Base-by-base conservation (phyloP, 2,888 invertebrate genomes). In the Epirrhoe tristata region DNA sequence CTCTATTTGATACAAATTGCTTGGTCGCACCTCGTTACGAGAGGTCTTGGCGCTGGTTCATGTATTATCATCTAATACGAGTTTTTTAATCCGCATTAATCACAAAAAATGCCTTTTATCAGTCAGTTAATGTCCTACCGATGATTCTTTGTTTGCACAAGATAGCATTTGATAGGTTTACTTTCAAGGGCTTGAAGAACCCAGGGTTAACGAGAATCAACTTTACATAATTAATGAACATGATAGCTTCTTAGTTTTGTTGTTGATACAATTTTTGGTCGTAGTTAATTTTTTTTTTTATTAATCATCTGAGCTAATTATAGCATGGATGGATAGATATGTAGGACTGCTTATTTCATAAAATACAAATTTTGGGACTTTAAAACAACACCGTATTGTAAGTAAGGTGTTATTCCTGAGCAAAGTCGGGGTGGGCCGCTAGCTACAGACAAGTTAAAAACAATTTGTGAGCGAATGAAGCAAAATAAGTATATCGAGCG, bases 51-150 rank as follows among this genome's bases (percentile, higher is more conserved):
- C 24, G 62, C 71, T 79, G 80, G 82, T 67, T 66, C 48, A 6
- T 39, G 7, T 58, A 60, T 59, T 63, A 62, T 67, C 71, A 71
- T 64, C 68, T 69, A 58, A 60, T 61, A 67, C 64, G 61, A 60
- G 67, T 65, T 77, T 81, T 82, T 74, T 84, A 87, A 90, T 86
- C 89, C 79, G 62, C 72, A 76, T 67, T 89, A 88, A 89, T 87
- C 89, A 73, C 54, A 70, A 71, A 73, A 72, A 77, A 70, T 63
- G 66, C 75, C 74, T 76, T 79, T 81, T 86, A 89, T 89, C 87
- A 83, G 80, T 74, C 75, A 67, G 77, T 76, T 82, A 80, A 83
- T 82, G 83, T 81, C 79, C 81, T 77, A 78, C 69, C 75, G 79
- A 81, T 81, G 81, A 79, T 77, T 74, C 80, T 75, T 79, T 86